Conservation (phyloP, 2,797 vertebrate genomes). For the Atherinosoma microstoma region DNA sequence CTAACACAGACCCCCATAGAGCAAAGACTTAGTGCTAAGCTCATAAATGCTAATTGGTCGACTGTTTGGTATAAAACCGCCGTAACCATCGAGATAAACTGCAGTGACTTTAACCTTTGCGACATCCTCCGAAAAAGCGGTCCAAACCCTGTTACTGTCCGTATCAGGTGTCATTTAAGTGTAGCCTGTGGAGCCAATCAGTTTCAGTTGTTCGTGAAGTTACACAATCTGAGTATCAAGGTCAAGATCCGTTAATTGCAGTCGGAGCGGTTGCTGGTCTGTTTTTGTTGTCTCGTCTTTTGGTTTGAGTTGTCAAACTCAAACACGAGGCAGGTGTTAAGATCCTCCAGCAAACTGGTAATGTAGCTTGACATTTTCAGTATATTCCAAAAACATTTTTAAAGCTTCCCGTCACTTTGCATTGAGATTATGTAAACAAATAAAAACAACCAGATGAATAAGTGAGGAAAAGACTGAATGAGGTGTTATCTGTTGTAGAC, state of each 20-base stretch:
- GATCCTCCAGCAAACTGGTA: not conserved
- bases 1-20: not conserved
- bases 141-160: not conserved
- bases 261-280: not conserved
- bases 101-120: not conserved
- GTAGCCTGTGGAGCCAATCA: not conserved
- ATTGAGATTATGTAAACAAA: too few species aligned
- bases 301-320: not conserved
- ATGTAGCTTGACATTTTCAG: not conserved
- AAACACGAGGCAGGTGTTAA: not conserved
- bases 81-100: not conserved
- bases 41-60: constrained; percentile 8
- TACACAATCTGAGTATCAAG: not conserved
- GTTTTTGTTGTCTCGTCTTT: not conserved
- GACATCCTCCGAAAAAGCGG: not conserved
- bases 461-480: too few species aligned
- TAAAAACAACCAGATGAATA: too few species aligned
- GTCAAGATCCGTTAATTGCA: not conserved
- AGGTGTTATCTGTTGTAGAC: too few species aligned
- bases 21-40: not conserved
- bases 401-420: too few species aligned
- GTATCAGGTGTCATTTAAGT: not conserved
- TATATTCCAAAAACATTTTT: too few species aligned
- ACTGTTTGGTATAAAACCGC: not conserved
- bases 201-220: not conserved